A percentile compares a stretch with the other conserved stretches of the same genome.
phyloP scores from a whole-genome alignment of 2,888 invertebrate species.

The Microplitis deprimator region DNA sequence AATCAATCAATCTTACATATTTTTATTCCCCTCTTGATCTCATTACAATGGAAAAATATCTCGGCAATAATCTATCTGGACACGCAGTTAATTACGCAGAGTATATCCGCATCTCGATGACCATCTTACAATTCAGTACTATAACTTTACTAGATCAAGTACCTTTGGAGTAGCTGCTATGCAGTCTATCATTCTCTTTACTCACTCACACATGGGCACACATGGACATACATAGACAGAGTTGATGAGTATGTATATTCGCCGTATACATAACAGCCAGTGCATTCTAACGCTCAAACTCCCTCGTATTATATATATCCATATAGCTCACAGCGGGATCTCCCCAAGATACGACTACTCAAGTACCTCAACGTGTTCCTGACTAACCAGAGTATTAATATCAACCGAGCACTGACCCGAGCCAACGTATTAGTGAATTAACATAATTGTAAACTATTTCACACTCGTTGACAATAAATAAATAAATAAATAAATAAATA shows the following conservation, averaged over 20 bases:
- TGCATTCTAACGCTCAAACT: conserved; percentile 11
- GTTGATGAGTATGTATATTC: background rate
- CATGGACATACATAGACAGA: background rate
- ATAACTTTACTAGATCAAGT: background rate
- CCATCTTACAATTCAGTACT: background rate
- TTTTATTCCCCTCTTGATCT: no score
- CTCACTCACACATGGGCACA: conserved; percentile 33
- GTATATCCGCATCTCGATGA: conserved; percentile 11
- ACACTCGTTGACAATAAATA: background rate
- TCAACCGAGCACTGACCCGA: conserved; percentile 36
- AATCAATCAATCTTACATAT: no score
- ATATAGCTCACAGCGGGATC: conserved; percentile 40
- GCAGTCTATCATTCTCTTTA: conserved; percentile 40
- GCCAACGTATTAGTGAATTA: conserved; percentile 31
- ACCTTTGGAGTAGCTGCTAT: background rate
- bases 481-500: background rate
- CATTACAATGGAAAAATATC: no score
- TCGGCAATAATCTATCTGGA: background rate
- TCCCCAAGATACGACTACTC: conserved; percentile 10
- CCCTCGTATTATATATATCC: conserved; percentile 38
- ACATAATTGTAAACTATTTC: conserved; percentile 31
- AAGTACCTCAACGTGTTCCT: conserved; percentile 21
- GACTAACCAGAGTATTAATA: conserved; percentile 32
- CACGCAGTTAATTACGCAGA: background rate
- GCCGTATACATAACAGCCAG: background rate